Percentiles rank a stretch among this genome's conserved stretches.
These are phyloP conservation scores for Labeo catla DNA, from an alignment of 2,113 vertebrate genomes.

Conservation along the genomic window DNA sequence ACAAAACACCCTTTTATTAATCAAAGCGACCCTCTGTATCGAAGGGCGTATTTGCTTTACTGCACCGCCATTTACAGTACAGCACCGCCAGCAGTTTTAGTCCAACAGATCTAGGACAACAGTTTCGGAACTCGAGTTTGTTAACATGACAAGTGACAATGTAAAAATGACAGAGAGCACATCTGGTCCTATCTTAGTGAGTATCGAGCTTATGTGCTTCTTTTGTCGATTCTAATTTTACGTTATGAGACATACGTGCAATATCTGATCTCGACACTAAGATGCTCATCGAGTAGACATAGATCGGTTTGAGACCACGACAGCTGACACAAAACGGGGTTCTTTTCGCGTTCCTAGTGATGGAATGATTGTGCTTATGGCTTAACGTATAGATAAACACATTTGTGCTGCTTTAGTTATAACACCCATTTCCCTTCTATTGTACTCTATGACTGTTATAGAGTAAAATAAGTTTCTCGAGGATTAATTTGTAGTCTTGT, in stretches of 20 bases:
- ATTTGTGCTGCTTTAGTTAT: not conserved
- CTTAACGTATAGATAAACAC: not conserved
- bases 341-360: not conserved
- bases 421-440: not conserved
- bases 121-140: conserved; percentile 4
- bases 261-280: not conserved
- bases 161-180: not conserved
- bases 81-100: not conserved
- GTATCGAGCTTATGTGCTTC: not conserved
- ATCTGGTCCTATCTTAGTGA: not conserved
- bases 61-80: conserved; percentile 20
- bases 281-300: conserved; percentile 6
- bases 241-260: not conserved
- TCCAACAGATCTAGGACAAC: not conserved
- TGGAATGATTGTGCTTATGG: not conserved
- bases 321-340: not conserved
- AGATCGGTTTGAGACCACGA: not conserved
- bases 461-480: not conserved
- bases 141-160: conserved; percentile 7
- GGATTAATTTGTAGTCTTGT: not conserved
- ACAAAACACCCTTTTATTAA: not conserved
- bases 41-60: not conserved
- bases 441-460: not conserved
- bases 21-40: not conserved
- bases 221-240: not conserved